Percentiles rank a stretch among this genome's conserved stretches.
These are phyloP conservation scores for Eciton burchellii DNA, from an alignment of 1,140 invertebrate species.

Conservation along the genomic window DNA sequence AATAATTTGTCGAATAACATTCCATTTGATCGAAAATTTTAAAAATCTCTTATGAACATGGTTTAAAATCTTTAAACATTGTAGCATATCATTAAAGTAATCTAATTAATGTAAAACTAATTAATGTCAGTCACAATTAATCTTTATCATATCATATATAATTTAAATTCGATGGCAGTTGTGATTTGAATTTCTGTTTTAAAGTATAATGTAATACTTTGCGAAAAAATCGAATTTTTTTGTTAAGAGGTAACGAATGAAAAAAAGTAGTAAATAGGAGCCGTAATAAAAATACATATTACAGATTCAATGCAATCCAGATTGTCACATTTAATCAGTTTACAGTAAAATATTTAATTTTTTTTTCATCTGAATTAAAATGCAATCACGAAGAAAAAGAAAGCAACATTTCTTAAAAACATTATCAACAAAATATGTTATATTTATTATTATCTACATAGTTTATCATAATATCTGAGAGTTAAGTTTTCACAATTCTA, in stretches of 20 bases:
- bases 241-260: not conserved
- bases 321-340: not conserved
- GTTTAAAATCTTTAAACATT: not conserved
- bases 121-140: slow-evolving; percentile 34
- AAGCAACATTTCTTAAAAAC: not conserved
- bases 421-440: too few species aligned
- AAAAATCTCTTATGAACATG: too few species aligned
- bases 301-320: not conserved
- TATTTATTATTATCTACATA: too few species aligned
- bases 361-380: not conserved
- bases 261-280: not conserved
- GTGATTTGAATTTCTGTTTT: too few species aligned
- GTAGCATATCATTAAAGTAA: not conserved
- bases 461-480: too few species aligned
- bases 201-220: too few species aligned
- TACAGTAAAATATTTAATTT: slow-evolving; percentile 17
- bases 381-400: not conserved
- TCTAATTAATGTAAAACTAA: slow-evolving; percentile 29
- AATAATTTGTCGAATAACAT: too few species aligned
- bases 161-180: too few species aligned
- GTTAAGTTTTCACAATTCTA: too few species aligned
- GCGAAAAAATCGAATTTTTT: not conserved
- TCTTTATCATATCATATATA: slow-evolving; percentile 12
- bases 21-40: too few species aligned
- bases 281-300: not conserved